Percentiles rank a stretch among this genome's conserved stretches.
Conservation (phyloP, 2,113 vertebrate genomes). For the Hyla sarda region DNA sequence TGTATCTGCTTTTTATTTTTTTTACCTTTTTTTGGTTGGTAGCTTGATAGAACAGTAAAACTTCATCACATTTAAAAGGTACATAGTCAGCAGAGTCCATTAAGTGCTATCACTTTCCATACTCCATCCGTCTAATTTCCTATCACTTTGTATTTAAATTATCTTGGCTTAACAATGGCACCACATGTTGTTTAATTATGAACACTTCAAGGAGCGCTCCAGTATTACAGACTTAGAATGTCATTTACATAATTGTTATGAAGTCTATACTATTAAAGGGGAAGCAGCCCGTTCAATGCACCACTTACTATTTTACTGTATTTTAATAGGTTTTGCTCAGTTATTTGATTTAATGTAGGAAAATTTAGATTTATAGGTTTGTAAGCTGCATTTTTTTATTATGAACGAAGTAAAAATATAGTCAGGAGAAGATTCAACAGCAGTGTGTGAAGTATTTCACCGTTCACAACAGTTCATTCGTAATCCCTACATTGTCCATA, state of each 20-base stretch:
- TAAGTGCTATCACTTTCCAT: slow-evolving; percentile 16
- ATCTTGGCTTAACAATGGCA: slow-evolving; percentile 20
- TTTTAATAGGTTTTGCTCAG: not conserved
- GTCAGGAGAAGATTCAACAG: no score
- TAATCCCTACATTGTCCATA: no score
- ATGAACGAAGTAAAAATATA: no score
- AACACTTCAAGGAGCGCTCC: slow-evolving; percentile 26
- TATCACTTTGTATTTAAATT: slow-evolving; percentile 36
- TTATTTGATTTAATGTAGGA: not conserved
- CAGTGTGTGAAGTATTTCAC: no score
- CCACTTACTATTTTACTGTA: not conserved
- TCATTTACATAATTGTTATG: slow-evolving; percentile 19
- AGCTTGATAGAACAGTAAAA: not conserved
- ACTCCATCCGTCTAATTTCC: slow-evolving; percentile 30
- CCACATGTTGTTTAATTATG: slow-evolving; percentile 39
- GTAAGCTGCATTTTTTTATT: not conserved
- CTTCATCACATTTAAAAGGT: not conserved
- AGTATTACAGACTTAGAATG: not conserved
- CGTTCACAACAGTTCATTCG: no score
- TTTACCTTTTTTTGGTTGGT: not conserved
- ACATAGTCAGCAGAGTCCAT: slow-evolving; percentile 9
- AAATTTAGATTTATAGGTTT: not conserved
- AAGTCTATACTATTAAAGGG: not conserved
- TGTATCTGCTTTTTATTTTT: not conserved
- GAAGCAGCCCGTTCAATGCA: not conserved